phyloP scores from a whole-genome alignment of 1,140 invertebrate genomes.

The Pseudomyrmex cubaensis region DNA sequence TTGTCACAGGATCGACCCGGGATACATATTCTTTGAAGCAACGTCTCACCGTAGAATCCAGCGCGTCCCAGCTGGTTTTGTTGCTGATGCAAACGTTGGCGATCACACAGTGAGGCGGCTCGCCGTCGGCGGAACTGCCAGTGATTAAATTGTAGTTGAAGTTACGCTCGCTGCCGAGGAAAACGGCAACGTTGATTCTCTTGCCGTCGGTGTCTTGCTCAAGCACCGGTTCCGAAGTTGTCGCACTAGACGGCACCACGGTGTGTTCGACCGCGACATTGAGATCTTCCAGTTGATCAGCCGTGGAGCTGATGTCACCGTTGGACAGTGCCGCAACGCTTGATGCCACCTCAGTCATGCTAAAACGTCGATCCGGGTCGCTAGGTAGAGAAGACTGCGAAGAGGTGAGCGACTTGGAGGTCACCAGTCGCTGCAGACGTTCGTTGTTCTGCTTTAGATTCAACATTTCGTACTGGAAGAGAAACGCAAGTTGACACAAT shows the following conservation, averaged over 20 bases:
- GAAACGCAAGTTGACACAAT: background rate
- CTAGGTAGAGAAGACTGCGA: constrained; percentile 91
- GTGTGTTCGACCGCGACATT: constrained; percentile 85
- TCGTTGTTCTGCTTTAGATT: constrained; percentile 99
- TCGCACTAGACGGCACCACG: constrained; percentile 82
- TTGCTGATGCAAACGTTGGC: constrained; percentile 95
- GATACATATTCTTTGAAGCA: constrained; percentile 98
- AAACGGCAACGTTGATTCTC: constrained; percentile 93
- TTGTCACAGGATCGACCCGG: constrained; percentile 96
- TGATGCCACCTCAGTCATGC: constrained; percentile 86
- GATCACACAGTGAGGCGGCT: constrained; percentile 89
- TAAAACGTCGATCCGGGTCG: constrained; percentile 86
- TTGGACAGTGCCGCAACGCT: constrained; percentile 82
- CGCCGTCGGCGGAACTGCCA: constrained; percentile 79
- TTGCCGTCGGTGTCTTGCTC: constrained; percentile 94
- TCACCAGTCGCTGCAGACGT: constrained; percentile 94
- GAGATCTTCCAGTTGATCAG: constrained; percentile 85
- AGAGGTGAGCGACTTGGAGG: constrained; percentile 92
- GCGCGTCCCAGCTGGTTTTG: constrained; percentile 97
- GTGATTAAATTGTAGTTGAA: constrained; percentile 86
- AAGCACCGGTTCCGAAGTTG: constrained; percentile 86
- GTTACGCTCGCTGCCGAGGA: constrained; percentile 92
- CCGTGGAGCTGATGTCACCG: constrained; percentile 78
- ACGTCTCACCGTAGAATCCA: constrained; percentile 95
- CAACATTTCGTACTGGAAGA: constrained; percentile 95